Evolutionary conservation across 2,888 invertebrate genomes (phyloP).

Genomic region (Philereme transversata): DNA sequence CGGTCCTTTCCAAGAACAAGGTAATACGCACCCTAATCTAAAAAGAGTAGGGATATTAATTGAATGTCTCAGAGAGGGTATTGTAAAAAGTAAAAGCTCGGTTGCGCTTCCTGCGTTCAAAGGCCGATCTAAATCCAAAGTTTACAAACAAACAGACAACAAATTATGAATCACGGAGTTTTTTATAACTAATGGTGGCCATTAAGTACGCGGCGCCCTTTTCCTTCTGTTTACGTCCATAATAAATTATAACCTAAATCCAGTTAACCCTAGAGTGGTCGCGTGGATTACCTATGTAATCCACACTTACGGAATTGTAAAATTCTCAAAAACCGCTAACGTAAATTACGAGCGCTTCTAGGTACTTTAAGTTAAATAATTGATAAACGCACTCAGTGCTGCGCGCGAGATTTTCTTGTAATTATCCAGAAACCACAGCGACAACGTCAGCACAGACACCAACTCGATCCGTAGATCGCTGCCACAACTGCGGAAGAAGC

Average conservation of each 20-base stretch:
- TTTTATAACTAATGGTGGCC: constrained; percentile 12
- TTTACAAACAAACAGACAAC: constrained; percentile 33
- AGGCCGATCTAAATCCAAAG: constrained; percentile 23
- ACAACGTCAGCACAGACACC: too few relatives aligned
- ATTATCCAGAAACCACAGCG: too few relatives aligned
- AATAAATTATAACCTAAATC: constrained; percentile 2
- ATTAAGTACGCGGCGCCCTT: neutral
- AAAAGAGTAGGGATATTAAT: constrained; percentile 12
- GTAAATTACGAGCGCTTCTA: too few relatives aligned
- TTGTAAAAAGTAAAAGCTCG: constrained; percentile 17
- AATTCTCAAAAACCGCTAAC: too few relatives aligned
- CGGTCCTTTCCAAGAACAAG: neutral
- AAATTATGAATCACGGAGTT: constrained; percentile 25
- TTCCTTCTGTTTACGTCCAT: constrained; percentile 2
- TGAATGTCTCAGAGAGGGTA: neutral
- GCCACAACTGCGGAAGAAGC: too few relatives aligned
- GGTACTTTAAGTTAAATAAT: too few relatives aligned
- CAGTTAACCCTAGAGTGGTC: too few relatives aligned
- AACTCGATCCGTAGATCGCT: too few relatives aligned
- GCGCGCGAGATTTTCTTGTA: too few relatives aligned
- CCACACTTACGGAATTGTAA: too few relatives aligned
- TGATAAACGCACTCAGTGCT: too few relatives aligned
- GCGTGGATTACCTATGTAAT: too few relatives aligned
- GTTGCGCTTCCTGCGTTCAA: constrained; percentile 47
- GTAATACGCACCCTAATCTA: constrained; percentile 8